Base-by-base conservation (phyloP, 2,888 invertebrate genomes). In the Phorcus lineatus region DNA sequence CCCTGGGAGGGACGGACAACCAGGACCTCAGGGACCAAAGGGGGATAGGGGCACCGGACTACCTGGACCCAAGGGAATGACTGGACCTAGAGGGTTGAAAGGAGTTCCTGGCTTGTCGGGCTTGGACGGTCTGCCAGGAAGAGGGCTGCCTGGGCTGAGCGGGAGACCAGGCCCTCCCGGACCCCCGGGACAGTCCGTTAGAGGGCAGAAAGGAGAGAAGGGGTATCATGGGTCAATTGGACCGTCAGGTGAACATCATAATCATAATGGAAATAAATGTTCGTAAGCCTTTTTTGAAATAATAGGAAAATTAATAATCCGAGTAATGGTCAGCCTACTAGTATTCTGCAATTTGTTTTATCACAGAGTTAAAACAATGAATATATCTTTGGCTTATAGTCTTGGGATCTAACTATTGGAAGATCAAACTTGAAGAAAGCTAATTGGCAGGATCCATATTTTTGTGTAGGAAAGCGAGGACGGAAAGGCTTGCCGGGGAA, bases 221-320 rank as follows among this genome's bases (percentile, higher is more conserved):
- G 90, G 89, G 40, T 82, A 85, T 31, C 81, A 82, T 47, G 88
- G 88, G 77, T 79, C 83, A 17, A 82, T 86, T 9, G 98, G 98
- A 47, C 96, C 96, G 6, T 95, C 95, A 75, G 90, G 90, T 76
- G 47, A 47, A 67, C 13, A 6, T 19, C 1, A 7, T 19, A 4
- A 55, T 55, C 3, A 19, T 22, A 55, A 55, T 19, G 4, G 2
- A 6, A 6, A 6, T 19, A 55, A 19, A 55, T 11, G 9, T n/a
- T 2, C 22, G 11, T 2, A 55, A 4, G 9, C 4, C 9, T 4
- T 9, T 19, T 4, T 55, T 2, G 11, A 19, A 55, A 55, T 19
- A 36, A 36, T 36, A 36, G n/a, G n/a, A n/a, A n/a, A n/a, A n/a
- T n/a, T n/a, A n/a, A n/a, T n/a, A n/a, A n/a, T n/a, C n/a, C n/a